phyloP scores from a whole-genome alignment of 2,113 vertebrate species.

The Pycnonotus jocosus region DNA sequence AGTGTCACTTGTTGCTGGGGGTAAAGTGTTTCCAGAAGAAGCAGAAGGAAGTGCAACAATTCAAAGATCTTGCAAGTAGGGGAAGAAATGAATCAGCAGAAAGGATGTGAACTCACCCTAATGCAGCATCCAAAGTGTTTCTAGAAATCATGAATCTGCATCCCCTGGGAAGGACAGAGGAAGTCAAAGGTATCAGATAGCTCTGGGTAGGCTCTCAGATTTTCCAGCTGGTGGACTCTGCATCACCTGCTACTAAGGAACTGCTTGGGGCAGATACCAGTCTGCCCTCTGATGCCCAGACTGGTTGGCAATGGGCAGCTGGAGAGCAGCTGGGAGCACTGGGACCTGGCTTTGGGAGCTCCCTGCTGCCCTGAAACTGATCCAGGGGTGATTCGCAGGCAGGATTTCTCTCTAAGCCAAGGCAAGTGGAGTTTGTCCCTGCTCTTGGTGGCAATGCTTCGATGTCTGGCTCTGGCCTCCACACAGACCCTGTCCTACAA shows the following conservation, averaged over 20 bases:
- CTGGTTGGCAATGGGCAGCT: not conserved
- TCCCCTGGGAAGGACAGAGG: not conserved
- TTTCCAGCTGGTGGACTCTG: not conserved
- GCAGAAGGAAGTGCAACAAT: not conserved
- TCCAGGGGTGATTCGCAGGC: not conserved
- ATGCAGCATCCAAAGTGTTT: not conserved
- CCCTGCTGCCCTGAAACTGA: not conserved
- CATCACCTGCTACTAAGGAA: not conserved
- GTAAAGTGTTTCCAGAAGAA: not conserved
- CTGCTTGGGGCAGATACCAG: not conserved
- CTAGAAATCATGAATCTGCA: not conserved
- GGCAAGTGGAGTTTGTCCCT: not conserved
- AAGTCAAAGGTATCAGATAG: not conserved
- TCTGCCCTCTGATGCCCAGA: not conserved
- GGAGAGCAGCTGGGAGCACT: not conserved
- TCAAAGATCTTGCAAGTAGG: not conserved
- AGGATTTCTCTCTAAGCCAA: not conserved
- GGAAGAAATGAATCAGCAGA: not conserved
- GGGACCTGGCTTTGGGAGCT: not conserved
- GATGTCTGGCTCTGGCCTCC: not conserved
- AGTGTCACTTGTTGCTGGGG: not conserved
- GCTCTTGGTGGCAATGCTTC: not conserved
- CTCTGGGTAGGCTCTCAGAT: not conserved
- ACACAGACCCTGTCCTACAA: not conserved
- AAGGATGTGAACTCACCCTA: conserved; percentile 5